Evolutionary conservation across 2,797 vertebrate genomes (phyloP).

Genomic region (Synaphobranchus kaupii): DNA sequence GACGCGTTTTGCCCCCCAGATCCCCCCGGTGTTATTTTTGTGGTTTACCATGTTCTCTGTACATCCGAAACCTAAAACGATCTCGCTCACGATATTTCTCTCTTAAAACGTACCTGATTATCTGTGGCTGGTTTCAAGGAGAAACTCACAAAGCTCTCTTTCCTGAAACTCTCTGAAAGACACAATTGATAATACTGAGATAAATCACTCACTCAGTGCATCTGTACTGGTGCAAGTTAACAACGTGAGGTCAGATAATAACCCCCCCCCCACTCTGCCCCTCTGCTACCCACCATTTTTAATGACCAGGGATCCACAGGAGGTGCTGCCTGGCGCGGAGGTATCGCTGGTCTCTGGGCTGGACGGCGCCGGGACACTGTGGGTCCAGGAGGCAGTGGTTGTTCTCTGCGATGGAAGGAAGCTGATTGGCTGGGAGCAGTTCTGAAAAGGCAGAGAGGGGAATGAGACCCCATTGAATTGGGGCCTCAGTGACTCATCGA

Average conservation of each 20-base stretch:
- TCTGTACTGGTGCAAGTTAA: not conserved
- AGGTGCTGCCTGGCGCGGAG: conserved; percentile 55
- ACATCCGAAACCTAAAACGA: not conserved
- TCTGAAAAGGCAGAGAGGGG: conserved; percentile 64
- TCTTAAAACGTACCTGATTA: conserved; percentile 64
- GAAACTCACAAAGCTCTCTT: conserved; percentile 69
- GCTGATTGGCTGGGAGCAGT: conserved; percentile 80
- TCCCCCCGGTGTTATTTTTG: not conserved
- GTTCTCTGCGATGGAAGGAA: conserved; percentile 77
- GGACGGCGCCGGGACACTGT: conserved; percentile 61
- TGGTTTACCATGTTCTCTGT: not conserved
- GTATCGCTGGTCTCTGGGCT: conserved; percentile 72
- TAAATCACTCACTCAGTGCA: not conserved
- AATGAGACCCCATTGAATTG: not conserved
- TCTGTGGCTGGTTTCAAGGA: conserved; percentile 64
- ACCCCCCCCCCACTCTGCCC: not conserved
- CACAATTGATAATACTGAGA: conserved; percentile 8
- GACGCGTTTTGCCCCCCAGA: not conserved
- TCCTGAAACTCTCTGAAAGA: conserved; percentile 72
- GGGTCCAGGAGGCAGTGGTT: conserved; percentile 69
- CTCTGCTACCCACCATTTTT: conserved; percentile 72
- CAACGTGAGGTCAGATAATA: not conserved
- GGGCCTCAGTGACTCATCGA: not conserved
- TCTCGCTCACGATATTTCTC: not conserved
- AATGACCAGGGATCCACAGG: conserved; percentile 68